These are phyloP conservation scores for Lypha dubia DNA, from an alignment of 2,888 invertebrate genomes.

Conservation along the genomic window DNA sequence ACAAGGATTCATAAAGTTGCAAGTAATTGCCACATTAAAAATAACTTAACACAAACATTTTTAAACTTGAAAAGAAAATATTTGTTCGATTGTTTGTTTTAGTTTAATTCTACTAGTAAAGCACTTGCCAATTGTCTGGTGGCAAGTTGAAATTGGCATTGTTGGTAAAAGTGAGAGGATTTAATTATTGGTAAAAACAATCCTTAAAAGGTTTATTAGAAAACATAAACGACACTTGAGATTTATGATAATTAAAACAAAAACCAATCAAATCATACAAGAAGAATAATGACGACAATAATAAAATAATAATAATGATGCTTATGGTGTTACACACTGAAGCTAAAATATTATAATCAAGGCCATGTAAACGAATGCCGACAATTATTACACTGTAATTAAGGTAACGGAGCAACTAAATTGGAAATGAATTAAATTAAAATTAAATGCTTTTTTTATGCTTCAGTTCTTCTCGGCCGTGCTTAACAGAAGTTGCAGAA, in stretches of 20 bases:
- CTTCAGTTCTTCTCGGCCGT: conserved; percentile 26
- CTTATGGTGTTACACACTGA: background rate
- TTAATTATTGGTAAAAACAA: conserved; percentile 69
- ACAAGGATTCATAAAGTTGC: conserved; percentile 71
- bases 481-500: background rate
- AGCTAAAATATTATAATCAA: conserved; percentile 48
- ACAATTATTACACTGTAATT: conserved; percentile 58
- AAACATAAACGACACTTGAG: conserved; percentile 63
- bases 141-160: conserved; percentile 21
- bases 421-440: conserved; percentile 59
- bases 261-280: conserved; percentile 19
- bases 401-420: conserved; percentile 55
- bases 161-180: conserved; percentile 61
- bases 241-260: conserved; percentile 67
- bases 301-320: conserved; percentile 7
- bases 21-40: conserved; percentile 65
- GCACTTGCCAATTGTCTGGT: background rate
- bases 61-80: conserved; percentile 17
- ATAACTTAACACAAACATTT: conserved; percentile 29
- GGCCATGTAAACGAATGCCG: conserved; percentile 64
- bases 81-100: no score
- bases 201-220: conserved; percentile 66
- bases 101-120: background rate
- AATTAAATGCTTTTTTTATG: conserved; percentile 59
- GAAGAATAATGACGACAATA: background rate